Evolutionary conservation across 2,113 vertebrate genomes (phyloP), one percentile per base, ranked within the genome.

Genomic region (Isurus oxyrinchus): DNA sequence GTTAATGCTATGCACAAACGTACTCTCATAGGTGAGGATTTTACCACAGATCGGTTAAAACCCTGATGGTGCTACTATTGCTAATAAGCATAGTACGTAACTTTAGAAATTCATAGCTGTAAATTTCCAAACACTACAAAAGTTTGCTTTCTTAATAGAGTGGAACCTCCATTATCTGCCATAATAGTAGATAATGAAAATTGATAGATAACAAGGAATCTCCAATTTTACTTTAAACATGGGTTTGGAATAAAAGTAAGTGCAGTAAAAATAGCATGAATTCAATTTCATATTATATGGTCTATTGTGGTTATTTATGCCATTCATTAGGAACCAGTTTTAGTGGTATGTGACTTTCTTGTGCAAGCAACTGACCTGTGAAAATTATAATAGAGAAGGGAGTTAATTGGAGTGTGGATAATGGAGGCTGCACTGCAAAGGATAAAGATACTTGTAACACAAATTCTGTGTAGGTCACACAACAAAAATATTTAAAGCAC

Each of bases 161-260:
- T 94, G 90, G 90, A 94, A 94, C 57, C n/a, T 94, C 59, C 90
- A 94, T 94, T 40, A 35, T 66, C 59, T 66, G 59, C 90, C 90
- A 59, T 40, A 63, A 84, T 0, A 94, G 13, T 40, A 8, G 27
- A n/a, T 35, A 63, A 66, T 63, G 35, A n/a, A 63, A 94, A 94
- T 94, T 94, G 90, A 19, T 21, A 94, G 90, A 40, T 23, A 40
- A 63, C 21, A 31, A 94, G 44, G 59, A 94, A 94, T 59, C 57
- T n/a, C 90, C 13, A 93, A 61, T 40, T 61, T 61, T 63, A 61
- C n/a, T 93, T 93, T 87, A 31, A 10, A 55, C 25, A 16, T 19
- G 2, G 63, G 63, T 90, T 49, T 31, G 55, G 84, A 49, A 49
- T 8, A 57, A 90, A 90, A 11, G 31, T 27, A 31, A 57, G 72